Evolutionary conservation across 2,888 invertebrate genomes (phyloP), one percentile per base, ranked within the genome.

Genomic region (Lottia gigantea): DNA sequence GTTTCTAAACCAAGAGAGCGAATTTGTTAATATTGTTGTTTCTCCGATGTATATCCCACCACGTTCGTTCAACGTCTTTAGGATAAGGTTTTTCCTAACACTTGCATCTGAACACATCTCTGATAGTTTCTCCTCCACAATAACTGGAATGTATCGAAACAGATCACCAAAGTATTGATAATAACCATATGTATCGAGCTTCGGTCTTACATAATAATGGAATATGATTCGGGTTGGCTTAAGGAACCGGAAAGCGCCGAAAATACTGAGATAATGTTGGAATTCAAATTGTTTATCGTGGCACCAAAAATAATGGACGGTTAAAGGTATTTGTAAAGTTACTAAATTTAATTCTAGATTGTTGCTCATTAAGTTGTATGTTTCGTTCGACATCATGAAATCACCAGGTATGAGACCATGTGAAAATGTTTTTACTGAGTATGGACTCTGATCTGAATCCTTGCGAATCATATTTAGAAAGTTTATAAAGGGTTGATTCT

Each of bases 261-360:
- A 61, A 6, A 85, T 76, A 45, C 80, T 78, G 40, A 84, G 71
- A 73, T 81, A 84, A 66, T 84, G 75, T 61, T 81, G 72, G 72
- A 80, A 85, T 66, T 82, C 80, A 64, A 85, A 82, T 72, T 78
- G 76, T 7, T 75, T 67, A 11, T 68, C 70, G 3, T 78, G 76
- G 67, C 85, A 85, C 83, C 83, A 84, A n/a, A 83, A 55, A 65
- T 75, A 79, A 67, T 82, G 81, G 11, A 82, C 78, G 67, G 74
- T 70, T 15, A 74, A 72, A 46, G 75, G 67, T 12, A 72, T 71
- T 12, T 47, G 25, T 7, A 47, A 40, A n/a, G 66, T 31, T 26
- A 77, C 45, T 12, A 69, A 61, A 49, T 71, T 69, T 69, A 40
- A 40, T 40, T 40, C 61, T 25, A 23, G 26, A 6, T n/a, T 26